These are phyloP conservation scores for Mantis religiosa DNA, from an alignment of 2,888 invertebrate genomes.

Conservation along the genomic window DNA sequence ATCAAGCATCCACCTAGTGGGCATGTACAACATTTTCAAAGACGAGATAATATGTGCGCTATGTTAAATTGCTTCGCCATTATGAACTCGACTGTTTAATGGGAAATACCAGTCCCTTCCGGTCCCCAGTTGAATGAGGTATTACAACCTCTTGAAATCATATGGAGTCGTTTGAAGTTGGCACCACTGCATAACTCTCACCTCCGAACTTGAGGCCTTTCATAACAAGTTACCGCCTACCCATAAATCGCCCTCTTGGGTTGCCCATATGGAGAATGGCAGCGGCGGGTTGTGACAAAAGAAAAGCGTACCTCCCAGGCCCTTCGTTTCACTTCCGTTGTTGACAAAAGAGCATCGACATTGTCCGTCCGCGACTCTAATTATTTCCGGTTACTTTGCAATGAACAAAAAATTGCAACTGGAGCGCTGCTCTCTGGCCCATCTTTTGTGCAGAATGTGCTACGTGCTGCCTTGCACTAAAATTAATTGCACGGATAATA, in stretches of 20 bases:
- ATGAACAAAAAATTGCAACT: background rate
- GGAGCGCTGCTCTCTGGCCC: background rate
- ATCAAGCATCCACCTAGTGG: too few species aligned
- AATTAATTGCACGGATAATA: background rate
- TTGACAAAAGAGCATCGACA: background rate
- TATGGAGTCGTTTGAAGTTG: background rate
- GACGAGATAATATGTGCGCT: background rate
- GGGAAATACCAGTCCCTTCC: background rate
- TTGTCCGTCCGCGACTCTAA: background rate
- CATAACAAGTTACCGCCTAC: slow-evolving; percentile 20
- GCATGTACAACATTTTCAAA: too few species aligned
- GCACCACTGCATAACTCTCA: slow-evolving; percentile 10
- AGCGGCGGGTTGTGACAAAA: background rate
- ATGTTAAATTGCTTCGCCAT: background rate
- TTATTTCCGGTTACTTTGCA: background rate
- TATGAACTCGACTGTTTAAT: background rate
- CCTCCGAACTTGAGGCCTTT: background rate
- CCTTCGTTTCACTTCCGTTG: background rate
- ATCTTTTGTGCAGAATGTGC: background rate
- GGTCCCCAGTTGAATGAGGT: background rate
- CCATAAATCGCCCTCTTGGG: slow-evolving; percentile 11
- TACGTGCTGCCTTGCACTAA: background rate
- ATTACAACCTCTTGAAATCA: background rate
- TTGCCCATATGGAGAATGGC: background rate
- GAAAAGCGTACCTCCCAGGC: background rate